A percentile compares a stretch with the other conserved stretches of the same genome.
These are phyloP conservation scores for Lampris megalopsis DNA, from an alignment of 2,113 vertebrate species.

Conservation along the genomic window DNA sequence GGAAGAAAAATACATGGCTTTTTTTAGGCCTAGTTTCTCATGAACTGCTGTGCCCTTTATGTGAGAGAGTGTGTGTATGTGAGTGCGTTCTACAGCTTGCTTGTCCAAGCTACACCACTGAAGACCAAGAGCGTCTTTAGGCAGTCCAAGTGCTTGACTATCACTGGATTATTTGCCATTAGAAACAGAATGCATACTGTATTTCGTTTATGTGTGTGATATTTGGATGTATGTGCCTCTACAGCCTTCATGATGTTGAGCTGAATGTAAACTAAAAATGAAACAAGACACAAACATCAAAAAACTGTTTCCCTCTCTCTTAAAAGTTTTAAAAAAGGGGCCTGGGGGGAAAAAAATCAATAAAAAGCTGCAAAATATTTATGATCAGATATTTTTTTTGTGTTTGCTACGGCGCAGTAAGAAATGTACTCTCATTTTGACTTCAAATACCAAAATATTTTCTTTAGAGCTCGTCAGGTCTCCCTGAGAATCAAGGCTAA, in stretches of 20 bases:
- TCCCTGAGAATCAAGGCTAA: slow-evolving; percentile 8
- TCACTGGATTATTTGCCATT: not conserved
- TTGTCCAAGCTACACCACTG: not conserved
- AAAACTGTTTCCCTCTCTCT: not conserved
- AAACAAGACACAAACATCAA: too few relatives aligned
- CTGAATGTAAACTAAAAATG: too few relatives aligned
- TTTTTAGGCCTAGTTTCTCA: slow-evolving; percentile 42
- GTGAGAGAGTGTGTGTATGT: slow-evolving; percentile 18
- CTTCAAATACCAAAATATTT: slow-evolving; percentile 36
- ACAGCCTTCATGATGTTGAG: too few relatives aligned
- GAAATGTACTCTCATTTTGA: slow-evolving; percentile 38
- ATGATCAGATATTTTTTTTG: slow-evolving; percentile 42
- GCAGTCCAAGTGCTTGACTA: slow-evolving; percentile 3
- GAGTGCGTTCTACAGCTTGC: not conserved
- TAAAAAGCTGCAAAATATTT: slow-evolving; percentile 39
- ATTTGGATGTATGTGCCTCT: not conserved
- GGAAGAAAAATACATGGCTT: slow-evolving; percentile 24
- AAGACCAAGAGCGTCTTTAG: slow-evolving; percentile 8
- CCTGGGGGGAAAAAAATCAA: not conserved
- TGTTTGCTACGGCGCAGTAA: slow-evolving; percentile 13
- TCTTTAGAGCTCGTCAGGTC: slow-evolving; percentile 8
- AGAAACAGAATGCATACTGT: not conserved
- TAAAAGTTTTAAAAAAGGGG: not conserved
- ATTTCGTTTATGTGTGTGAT: not conserved
- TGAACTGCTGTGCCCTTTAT: slow-evolving; percentile 3